A percentile compares a stretch with the other conserved stretches of the same genome.
These are phyloP conservation scores for Eupeodes latifasciatus DNA, from an alignment of 2,888 invertebrate genomes.

Conservation along the genomic window DNA sequence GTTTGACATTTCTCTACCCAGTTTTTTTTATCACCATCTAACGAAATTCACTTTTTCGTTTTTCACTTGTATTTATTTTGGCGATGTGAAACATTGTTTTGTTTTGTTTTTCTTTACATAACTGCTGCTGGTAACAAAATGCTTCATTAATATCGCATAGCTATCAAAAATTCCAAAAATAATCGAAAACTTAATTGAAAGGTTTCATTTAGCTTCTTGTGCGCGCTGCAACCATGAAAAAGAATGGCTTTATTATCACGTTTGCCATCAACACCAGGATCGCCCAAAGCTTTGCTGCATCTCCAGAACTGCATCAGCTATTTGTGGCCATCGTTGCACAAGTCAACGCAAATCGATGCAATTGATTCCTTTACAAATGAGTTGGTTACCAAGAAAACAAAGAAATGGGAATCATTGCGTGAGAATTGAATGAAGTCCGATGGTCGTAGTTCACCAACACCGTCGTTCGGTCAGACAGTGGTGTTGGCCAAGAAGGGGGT, in stretches of 20 bases:
- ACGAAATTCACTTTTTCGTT: slow-evolving; percentile 36
- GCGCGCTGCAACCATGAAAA: neutral
- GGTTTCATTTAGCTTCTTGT: slow-evolving; percentile 24
- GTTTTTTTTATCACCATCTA: neutral
- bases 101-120: slow-evolving; percentile 61
- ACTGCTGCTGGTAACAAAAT: slow-evolving; percentile 49
- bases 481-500: slow-evolving; percentile 80
- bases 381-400: slow-evolving; percentile 84
- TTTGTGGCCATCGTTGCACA: slow-evolving; percentile 80
- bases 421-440: slow-evolving; percentile 78
- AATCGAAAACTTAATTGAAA: neutral
- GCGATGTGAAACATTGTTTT: slow-evolving; percentile 34
- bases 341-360: slow-evolving; percentile 84
- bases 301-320: slow-evolving; percentile 82
- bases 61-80: slow-evolving; percentile 24
- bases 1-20: neutral
- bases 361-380: slow-evolving; percentile 86
- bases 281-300: slow-evolving; percentile 81
- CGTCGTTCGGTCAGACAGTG: slow-evolving; percentile 80
- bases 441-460: slow-evolving; percentile 52
- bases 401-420: slow-evolving; percentile 84
- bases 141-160: slow-evolving; percentile 41
- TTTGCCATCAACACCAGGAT: slow-evolving; percentile 79
- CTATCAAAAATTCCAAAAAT: neutral
- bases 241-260: slow-evolving; percentile 67